Evolutionary conservation across 1,140 invertebrate species (phyloP).

Genomic region (Thaumetopoea pityocampa): DNA sequence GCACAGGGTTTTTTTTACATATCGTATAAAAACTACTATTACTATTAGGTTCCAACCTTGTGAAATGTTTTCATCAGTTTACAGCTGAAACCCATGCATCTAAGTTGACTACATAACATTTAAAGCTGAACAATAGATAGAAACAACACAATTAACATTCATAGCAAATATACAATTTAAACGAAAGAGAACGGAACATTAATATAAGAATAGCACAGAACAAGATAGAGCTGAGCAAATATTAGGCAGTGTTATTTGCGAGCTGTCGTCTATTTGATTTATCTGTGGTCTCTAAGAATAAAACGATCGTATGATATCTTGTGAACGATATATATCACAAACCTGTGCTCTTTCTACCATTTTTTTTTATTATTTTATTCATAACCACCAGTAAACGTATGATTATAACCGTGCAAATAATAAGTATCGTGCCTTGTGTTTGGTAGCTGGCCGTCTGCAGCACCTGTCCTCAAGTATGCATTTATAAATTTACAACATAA

Average conservation of each 20-base stretch:
- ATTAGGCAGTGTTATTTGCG: constrained; percentile 74
- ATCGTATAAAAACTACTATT: no score
- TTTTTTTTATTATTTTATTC: no score
- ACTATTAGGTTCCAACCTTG: constrained; percentile 22
- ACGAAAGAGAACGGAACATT: constrained; percentile 33
- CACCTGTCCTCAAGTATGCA: constrained; percentile 42
- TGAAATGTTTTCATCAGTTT: constrained; percentile 17
- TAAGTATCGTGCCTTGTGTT: constrained; percentile 36
- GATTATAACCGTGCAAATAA: constrained; percentile 40
- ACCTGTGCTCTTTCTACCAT: constrained; percentile 55
- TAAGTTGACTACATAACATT: constrained; percentile 19
- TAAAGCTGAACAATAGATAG: constrained; percentile 26
- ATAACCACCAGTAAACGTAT: constrained; percentile 1
- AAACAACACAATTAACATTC: constrained; percentile 23
- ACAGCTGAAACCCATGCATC: constrained; percentile 24
- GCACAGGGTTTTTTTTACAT: no score
- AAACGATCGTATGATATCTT: constrained; percentile 32
- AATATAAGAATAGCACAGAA: constrained; percentile 55
- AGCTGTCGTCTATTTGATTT: constrained; percentile 47
- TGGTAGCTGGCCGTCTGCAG: constrained; percentile 66
- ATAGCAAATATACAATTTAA: constrained; percentile 18
- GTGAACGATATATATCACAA: constrained; percentile 38
- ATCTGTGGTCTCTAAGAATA: constrained; percentile 42
- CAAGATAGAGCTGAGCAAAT: constrained; percentile 60
- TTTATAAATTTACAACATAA: constrained; percentile 27